Base-by-base conservation (phyloP, 2,888 invertebrate species). In the Aspidiotus rigidus region DNA sequence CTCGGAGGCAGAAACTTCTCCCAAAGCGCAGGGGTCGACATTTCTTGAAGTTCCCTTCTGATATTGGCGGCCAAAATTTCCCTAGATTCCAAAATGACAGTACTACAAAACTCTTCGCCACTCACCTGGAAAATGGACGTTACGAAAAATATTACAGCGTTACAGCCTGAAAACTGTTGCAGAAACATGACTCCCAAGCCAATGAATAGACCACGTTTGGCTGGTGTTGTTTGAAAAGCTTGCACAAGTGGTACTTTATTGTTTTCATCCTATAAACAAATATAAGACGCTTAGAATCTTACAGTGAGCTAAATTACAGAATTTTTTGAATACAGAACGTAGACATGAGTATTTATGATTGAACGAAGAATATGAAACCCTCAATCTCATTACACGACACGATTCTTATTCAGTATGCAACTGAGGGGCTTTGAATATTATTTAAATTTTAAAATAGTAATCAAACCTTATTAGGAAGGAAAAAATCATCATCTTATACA, bases 81-180 rank as follows among this genome's bases (percentile, higher is more conserved):
- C 28, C 28, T 28, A 1, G 28, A 3, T 28, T 28, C 5, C 28
- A 28, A 28, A 28, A 28, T 28, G 28, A 28, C 28, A 15, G 53
- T 53, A 15, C 13, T 15, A 53, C 13, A 53, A 53, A 53, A 53
- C n/a, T 2, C 15, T 28, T 28, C 28, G 28, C 28, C 28, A 53
- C 74, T 73, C 72, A 76, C 76, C 64, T 78, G 75, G 77, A 94
- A 93, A 71, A 95, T 94, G 2, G 81, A 77, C 0, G 84, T 83
- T 0, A 87, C 84, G 75, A 90, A 91, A 78, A 92, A 89, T 72
- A 92, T 87, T 7, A 92, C 87, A 0, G 89, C 89, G 75, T 92
- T 92, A 64, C 90, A 85, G 54, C 91, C 91, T 71, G 88, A 86
- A 69, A 93, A 80, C 77, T 94, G 94, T 77, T 95, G 95, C 79